phyloP scores from a whole-genome alignment of 2,888 invertebrate species.

The Tinea semifulvella region DNA sequence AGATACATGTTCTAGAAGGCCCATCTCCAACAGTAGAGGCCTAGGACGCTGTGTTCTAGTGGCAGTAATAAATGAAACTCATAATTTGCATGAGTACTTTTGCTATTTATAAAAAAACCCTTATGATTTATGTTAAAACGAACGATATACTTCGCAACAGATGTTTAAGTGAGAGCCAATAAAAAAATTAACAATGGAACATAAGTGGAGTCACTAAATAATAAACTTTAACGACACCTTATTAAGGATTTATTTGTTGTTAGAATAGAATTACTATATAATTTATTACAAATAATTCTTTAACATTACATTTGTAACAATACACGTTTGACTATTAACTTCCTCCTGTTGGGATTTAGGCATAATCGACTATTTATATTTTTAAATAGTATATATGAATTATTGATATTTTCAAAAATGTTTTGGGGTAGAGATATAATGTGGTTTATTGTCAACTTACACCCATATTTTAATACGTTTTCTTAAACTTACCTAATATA shows the following conservation, averaged over 20 bases:
- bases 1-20: too few relatives aligned
- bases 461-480: too few relatives aligned
- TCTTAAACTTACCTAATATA: too few relatives aligned
- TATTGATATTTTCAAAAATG: too few relatives aligned
- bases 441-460: too few relatives aligned
- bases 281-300: slow-evolving; percentile 63
- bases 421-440: too few relatives aligned
- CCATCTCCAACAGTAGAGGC: too few relatives aligned
- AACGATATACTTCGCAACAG: slow-evolving; percentile 37
- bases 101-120: background rate
- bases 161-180: slow-evolving; percentile 38
- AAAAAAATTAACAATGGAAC: slow-evolving; percentile 47
- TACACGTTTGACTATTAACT: slow-evolving; percentile 3
- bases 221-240: slow-evolving; percentile 58
- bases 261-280: slow-evolving; percentile 49
- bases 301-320: background rate
- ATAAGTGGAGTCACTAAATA: slow-evolving; percentile 58
- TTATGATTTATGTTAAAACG: slow-evolving; percentile 26
- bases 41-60: too few relatives aligned
- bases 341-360: too few relatives aligned
- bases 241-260: slow-evolving; percentile 63
- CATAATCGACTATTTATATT: background rate
- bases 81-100: background rate
- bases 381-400: background rate
- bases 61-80: too few relatives aligned